A percentile compares a stretch with the other conserved stretches of the same genome.
Evolutionary conservation across 2,113 vertebrate species (phyloP).

Genomic region (Peromyscus californicus): DNA sequence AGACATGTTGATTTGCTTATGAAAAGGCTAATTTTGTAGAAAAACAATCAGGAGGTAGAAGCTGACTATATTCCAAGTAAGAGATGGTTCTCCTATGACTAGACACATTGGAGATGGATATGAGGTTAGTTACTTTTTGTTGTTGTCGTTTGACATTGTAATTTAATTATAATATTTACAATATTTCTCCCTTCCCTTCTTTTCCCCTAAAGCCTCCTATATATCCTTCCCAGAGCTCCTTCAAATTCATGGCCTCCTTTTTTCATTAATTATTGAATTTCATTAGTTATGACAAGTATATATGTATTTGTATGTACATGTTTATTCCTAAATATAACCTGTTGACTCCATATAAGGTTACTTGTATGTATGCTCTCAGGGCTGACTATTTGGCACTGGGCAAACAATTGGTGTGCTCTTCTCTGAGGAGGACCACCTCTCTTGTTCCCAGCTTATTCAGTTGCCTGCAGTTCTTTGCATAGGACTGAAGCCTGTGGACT

Average conservation of each 20-base stretch:
- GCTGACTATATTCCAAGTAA: not conserved
- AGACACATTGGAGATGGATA: not conserved
- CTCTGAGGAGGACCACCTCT: not conserved
- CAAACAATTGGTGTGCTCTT: too few species aligned
- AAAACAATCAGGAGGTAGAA: not conserved
- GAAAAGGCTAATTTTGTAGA: not conserved
- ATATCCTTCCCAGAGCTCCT: not conserved
- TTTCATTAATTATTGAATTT: not conserved
- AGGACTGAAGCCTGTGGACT: not conserved
- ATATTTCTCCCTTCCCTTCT: not conserved
- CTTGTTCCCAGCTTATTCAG: not conserved
- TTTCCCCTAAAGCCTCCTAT: not conserved
- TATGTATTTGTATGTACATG: not conserved
- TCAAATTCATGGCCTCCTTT: not conserved
- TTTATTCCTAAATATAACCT: not conserved
- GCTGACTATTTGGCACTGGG: not conserved
- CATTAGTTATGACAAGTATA: not conserved
- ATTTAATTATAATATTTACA: not conserved
- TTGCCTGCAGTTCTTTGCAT: not conserved
- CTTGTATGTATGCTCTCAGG: not conserved
- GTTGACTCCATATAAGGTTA: not conserved
- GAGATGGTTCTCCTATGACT: not conserved
- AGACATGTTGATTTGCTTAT: slow-evolving; percentile 6
- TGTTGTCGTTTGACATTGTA: not conserved
- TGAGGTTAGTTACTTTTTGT: not conserved